These are phyloP conservation scores for Lasiurus borealis DNA, from an alignment of 2,113 vertebrate genomes.

Conservation along the genomic window DNA sequence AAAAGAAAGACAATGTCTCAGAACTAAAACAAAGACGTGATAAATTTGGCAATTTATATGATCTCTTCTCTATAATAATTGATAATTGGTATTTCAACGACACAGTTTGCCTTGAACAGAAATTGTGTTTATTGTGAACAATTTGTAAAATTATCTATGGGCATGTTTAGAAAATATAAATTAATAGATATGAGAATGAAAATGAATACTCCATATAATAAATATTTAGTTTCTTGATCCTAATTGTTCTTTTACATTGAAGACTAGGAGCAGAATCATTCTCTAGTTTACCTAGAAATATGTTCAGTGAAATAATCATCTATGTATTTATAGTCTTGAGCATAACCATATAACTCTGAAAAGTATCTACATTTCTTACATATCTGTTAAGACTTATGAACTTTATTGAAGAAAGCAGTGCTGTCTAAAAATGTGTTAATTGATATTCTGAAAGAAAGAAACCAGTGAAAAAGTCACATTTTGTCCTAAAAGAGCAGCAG, in stretches of 20 bases:
- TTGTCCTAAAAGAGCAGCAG: background rate
- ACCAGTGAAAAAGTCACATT: background rate
- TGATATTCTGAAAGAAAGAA: background rate
- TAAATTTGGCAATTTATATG: background rate
- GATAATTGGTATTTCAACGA: slow-evolving; percentile 29
- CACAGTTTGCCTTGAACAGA: slow-evolving; percentile 46
- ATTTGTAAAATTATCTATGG: background rate
- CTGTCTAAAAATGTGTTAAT: background rate
- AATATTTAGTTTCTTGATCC: background rate
- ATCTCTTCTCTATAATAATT: background rate
- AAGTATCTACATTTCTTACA: background rate
- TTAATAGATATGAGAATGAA: slow-evolving; percentile 36
- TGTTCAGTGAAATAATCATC: background rate
- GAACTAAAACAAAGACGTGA: slow-evolving; percentile 15
- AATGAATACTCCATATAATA: background rate
- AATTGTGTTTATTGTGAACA: slow-evolving; percentile 36
- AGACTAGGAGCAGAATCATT: background rate
- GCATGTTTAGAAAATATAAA: background rate
- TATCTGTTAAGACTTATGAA: background rate
- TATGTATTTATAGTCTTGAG: background rate
- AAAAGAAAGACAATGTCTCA: background rate
- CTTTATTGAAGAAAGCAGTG: background rate
- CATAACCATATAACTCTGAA: background rate
- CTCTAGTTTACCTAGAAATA: background rate
- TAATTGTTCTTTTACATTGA: background rate